phyloP scores from a whole-genome alignment of 1,140 invertebrate genomes.

The Episyrphus balteatus region DNA sequence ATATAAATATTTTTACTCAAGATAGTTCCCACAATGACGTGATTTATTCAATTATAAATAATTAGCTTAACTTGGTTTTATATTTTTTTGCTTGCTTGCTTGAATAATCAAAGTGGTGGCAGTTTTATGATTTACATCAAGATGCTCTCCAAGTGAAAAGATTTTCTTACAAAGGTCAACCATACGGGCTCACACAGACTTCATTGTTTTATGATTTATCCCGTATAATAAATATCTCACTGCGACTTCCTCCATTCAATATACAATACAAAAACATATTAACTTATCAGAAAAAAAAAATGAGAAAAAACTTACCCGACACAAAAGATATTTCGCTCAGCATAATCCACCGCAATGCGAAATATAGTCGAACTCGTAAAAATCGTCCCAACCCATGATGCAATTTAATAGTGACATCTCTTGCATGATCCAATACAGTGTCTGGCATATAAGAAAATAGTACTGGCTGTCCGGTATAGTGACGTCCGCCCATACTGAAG shows the following conservation, averaged over 20 bases:
- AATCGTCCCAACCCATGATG: constrained; percentile 64
- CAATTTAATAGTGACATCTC: constrained; percentile 71
- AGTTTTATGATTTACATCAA: no score
- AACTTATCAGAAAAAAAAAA: background rate
- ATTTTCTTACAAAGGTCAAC: no score
- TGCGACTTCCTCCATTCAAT: no score
- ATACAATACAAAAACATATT: no score
- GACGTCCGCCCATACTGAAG: constrained; percentile 65
- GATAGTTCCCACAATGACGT: constrained; percentile 10
- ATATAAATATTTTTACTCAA: background rate
- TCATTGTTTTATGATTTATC: no score
- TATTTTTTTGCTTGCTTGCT: no score
- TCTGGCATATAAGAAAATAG: constrained; percentile 64
- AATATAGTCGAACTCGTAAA: constrained; percentile 72
- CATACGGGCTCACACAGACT: no score
- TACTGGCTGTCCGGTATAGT: constrained; percentile 48
- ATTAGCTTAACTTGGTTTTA: no score
- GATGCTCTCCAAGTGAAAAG: no score
- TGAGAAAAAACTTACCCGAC: constrained; percentile 47
- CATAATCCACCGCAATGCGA: constrained; percentile 77
- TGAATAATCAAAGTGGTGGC: no score
- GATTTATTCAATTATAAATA: constrained; percentile 9
- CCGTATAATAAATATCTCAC: no score
- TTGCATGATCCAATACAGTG: constrained; percentile 63
- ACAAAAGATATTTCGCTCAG: constrained; percentile 76